Base-by-base conservation (phyloP, 1,140 invertebrate species). In the Micrasema minimum region DNA sequence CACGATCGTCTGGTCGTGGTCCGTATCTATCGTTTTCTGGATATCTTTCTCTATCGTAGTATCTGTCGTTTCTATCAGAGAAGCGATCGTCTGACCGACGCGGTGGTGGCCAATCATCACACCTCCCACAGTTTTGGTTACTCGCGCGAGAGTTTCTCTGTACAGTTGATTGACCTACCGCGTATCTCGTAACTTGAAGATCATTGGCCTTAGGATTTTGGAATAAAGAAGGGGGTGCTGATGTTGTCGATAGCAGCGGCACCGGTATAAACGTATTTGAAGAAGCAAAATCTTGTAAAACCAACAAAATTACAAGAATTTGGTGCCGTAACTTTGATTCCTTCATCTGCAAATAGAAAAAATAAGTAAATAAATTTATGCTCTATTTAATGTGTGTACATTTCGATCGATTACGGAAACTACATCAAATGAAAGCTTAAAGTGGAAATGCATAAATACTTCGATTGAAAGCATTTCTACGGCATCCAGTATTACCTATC, bases 141-240 rank as follows among this genome's bases (percentile, higher is more conserved):
- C 69, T 75, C 7, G 73, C 62, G 18, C 73, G 31, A n/a, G 73
- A 75, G 61, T 75, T 75, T 62, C 73, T 75, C 31, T 72, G 66
- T 2, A 65, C 20, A 11, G 73, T 11, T 12, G 66, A 45, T 46
- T 51, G 43, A 14, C n/a, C 35, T 43, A 11, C 69, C 7, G 65
- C 73, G 31, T 75, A 72, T 50, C 66, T 55, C 1, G 59, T 65
- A 10, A 75, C 35, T 53, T 69, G 69, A 10, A 72, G 38, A 10
- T 48, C 55, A 18, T 72, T 70, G 64, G n/a, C 65, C n/a, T 50
- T 68, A 14, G 59, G 53, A 37, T 69, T 66, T 31, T 45, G n/a
- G 45, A 72, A 62, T 18, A 75, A 45, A 3, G 70, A 61, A n/a
- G 73, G 67, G 16, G 35, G 41, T 10, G 48, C 6, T 22, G 72